Percentiles rank a stretch among this genome's conserved stretches.
Evolutionary conservation across 2,888 invertebrate species (phyloP).

Genomic region (Drosophila subquinaria): DNA sequence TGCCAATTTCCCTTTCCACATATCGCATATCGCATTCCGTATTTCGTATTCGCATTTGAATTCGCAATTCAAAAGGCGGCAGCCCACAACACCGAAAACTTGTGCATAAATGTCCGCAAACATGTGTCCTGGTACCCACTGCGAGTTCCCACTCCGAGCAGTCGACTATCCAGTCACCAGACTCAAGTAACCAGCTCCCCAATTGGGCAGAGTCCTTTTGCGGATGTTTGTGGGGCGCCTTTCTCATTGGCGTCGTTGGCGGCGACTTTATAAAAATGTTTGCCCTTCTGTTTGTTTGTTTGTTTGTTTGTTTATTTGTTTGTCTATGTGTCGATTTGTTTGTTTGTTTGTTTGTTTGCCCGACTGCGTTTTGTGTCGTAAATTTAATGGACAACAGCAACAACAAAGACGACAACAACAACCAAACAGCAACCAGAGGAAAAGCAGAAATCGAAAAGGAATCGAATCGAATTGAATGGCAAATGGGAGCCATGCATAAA

Average conservation of each 20-base stretch:
- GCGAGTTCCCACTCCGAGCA: slow-evolving; percentile 1
- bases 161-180: neutral
- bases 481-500: slow-evolving; percentile 79
- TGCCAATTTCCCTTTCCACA: slow-evolving; percentile 8
- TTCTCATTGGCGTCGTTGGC: slow-evolving; percentile 67
- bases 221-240: slow-evolving; percentile 17
- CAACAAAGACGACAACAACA: neutral
- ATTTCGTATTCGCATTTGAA: slow-evolving; percentile 25
- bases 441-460: slow-evolving; percentile 70
- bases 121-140: slow-evolving; percentile 63
- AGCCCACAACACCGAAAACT: slow-evolving; percentile 49
- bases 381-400: slow-evolving; percentile 75
- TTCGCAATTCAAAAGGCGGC: slow-evolving; percentile 44
- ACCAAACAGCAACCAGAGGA: slow-evolving; percentile 18
- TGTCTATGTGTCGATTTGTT: too few species aligned
- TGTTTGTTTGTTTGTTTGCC: slow-evolving; percentile 69
- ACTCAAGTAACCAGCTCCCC: slow-evolving; percentile 33
- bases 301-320: too few species aligned
- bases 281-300: slow-evolving; percentile 66
- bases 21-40: slow-evolving; percentile 6
- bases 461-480: slow-evolving; percentile 78
- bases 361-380: slow-evolving; percentile 79
- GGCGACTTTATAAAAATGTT: slow-evolving; percentile 82
- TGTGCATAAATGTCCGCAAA: slow-evolving; percentile 80
- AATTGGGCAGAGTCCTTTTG: slow-evolving; percentile 27